These are phyloP conservation scores for Neosilurus mollespiculum DNA, from an alignment of 2,797 vertebrate genomes.

Conservation along the genomic window DNA sequence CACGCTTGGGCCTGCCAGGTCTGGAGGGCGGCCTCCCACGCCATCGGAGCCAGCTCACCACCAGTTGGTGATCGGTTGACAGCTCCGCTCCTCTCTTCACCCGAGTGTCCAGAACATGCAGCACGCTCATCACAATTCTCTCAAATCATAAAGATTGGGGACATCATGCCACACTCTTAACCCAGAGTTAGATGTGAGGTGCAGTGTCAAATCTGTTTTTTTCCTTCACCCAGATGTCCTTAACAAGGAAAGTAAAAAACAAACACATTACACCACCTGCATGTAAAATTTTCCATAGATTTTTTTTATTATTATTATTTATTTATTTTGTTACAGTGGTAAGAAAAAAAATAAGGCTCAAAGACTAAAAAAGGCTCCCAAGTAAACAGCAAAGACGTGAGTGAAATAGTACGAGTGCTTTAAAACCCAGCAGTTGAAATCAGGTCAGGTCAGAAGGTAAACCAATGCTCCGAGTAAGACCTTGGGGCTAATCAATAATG, in stretches of 20 bases:
- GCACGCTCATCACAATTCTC: no score
- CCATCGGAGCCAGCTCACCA: no score
- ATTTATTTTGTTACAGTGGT: no score
- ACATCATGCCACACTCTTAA: no score
- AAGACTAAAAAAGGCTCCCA: neutral
- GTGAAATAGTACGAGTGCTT: conserved; percentile 58
- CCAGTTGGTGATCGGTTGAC: no score
- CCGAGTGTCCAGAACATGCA: no score
- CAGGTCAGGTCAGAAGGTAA: conserved; percentile 63
- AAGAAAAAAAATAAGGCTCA: neutral
- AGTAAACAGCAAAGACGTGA: conserved; percentile 39
- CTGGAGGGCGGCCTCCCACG: no score
- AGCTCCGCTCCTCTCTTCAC: no score
- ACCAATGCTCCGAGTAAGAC: conserved; percentile 60
- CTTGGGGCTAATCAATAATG: conserved; percentile 57
- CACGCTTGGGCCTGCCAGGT: no score
- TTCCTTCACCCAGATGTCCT: neutral
- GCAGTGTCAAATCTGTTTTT: neutral
- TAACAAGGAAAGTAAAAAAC: neutral
- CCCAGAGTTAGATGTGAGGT: no score
- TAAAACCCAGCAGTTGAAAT: conserved; percentile 63
- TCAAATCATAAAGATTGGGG: no score
- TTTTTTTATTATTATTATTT: no score
- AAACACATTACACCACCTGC: neutral
- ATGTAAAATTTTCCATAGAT: neutral